Evolutionary conservation across 2,113 vertebrate species (phyloP).

Genomic region (Phodopus roborovskii): DNA sequence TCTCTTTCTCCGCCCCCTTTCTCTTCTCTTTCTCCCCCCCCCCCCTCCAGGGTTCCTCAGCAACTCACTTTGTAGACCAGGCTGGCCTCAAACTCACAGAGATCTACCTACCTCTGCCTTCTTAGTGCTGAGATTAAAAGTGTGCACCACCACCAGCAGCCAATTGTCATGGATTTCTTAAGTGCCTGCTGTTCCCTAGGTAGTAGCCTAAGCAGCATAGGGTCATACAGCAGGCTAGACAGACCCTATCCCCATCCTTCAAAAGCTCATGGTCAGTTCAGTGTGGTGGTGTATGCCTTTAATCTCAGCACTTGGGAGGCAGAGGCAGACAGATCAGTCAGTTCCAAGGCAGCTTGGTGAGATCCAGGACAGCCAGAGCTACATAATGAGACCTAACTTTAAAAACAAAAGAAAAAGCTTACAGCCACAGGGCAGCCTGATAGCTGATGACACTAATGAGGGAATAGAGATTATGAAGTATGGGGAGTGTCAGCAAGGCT

Average conservation of each 20-base stretch:
- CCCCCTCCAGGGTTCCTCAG: background rate
- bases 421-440: background rate
- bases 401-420: background rate
- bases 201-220: background rate
- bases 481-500: background rate
- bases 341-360: background rate
- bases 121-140: background rate
- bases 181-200: background rate
- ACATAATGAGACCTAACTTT: background rate
- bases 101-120: background rate
- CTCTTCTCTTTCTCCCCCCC: too few relatives aligned
- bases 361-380: background rate
- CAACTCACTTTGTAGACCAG: background rate
- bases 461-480: background rate
- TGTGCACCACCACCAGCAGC: background rate
- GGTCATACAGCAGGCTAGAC: background rate
- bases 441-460: accelerated
- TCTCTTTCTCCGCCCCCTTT: too few relatives aligned
- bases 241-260: background rate
- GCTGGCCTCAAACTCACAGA: background rate
- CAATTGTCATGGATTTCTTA: background rate
- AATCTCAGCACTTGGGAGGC: background rate
- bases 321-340: background rate
- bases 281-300: background rate
- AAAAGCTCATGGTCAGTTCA: background rate